Percentiles rank a stretch among this genome's conserved stretches.
phyloP scores from a whole-genome alignment of 2,113 vertebrate species.

The Seriola rivoliana region DNA sequence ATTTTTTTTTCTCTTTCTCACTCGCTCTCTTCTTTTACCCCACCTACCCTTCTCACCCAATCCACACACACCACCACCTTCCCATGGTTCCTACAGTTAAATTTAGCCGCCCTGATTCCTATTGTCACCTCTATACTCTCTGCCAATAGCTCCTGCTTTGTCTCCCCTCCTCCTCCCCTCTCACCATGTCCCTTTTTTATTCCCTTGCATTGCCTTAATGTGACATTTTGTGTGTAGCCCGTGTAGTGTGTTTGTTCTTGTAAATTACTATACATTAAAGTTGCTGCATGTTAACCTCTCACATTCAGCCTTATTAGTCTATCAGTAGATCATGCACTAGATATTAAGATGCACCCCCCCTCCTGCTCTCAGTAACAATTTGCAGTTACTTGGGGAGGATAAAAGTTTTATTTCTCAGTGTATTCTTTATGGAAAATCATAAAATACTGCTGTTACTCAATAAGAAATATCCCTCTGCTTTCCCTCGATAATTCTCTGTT shows the following conservation, averaged over 20 bases:
- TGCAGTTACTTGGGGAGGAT: neutral
- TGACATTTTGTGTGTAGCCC: neutral
- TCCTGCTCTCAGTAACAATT: neutral
- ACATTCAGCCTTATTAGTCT: neutral
- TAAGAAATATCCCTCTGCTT: conserved; percentile 48
- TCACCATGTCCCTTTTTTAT: neutral
- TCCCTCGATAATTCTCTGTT: conserved; percentile 54
- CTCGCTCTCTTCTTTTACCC: neutral
- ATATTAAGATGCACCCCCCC: neutral
- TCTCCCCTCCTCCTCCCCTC: neutral
- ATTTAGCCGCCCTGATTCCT: conserved; percentile 59
- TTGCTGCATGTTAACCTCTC: conserved; percentile 1
- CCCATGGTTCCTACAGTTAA: conserved; percentile 27
- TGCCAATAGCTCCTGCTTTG: conserved; percentile 16
- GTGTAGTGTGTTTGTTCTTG: neutral
- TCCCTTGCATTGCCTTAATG: neutral
- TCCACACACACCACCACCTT: conserved; percentile 2
- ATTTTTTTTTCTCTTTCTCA: neutral
- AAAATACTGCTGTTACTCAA: conserved; percentile 39
- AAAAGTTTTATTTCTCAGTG: conserved; percentile 30
- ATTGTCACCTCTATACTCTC: conserved; percentile 31
- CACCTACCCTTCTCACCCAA: neutral
- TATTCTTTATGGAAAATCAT: conserved; percentile 53
- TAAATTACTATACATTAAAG: conserved; percentile 3
- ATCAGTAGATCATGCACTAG: neutral